Evolutionary conservation across 2,113 vertebrate genomes (phyloP).

Genomic region (Labeo rohita): DNA sequence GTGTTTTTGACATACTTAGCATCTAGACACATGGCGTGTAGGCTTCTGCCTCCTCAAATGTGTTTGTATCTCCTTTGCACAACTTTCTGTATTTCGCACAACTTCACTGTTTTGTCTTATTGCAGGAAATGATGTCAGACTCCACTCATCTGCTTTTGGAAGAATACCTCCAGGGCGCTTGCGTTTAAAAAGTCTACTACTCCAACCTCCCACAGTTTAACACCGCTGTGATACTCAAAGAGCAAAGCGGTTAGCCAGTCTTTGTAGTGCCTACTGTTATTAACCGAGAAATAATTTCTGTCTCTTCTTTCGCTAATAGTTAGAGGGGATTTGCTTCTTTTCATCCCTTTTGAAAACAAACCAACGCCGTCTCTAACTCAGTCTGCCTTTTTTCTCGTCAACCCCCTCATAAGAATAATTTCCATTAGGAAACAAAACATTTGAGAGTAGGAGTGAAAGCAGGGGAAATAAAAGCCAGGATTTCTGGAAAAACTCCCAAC

Average conservation of each 20-base stretch:
- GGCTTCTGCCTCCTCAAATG: background rate
- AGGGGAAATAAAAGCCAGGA: background rate
- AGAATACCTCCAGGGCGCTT: conserved; percentile 38
- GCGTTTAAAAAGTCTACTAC: conserved; percentile 42
- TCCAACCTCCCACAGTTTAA: conserved; percentile 33
- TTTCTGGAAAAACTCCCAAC: background rate
- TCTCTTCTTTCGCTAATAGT: conserved; percentile 31
- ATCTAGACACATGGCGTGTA: too few relatives aligned
- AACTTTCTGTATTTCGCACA: background rate
- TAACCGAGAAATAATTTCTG: conserved; percentile 43
- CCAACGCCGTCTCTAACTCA: conserved; percentile 12
- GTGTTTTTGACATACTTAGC: too few relatives aligned
- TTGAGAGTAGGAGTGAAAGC: conserved; percentile 10
- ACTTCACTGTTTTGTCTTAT: conserved; percentile 53
- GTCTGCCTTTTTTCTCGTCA: conserved; percentile 8
- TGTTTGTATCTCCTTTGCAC: background rate
- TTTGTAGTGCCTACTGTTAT: conserved; percentile 56
- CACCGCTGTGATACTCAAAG: conserved; percentile 37
- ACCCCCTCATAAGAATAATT: conserved; percentile 36
- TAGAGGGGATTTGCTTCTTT: conserved; percentile 54
- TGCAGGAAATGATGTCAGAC: conserved; percentile 46
- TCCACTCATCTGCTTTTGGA: background rate
- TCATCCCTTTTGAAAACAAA: conserved; percentile 57
- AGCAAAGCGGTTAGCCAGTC: conserved; percentile 14
- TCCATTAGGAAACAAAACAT: conserved; percentile 27